Conservation (phyloP, 2,888 invertebrate species). For the Drosophila nr. perissopoda region DNA sequence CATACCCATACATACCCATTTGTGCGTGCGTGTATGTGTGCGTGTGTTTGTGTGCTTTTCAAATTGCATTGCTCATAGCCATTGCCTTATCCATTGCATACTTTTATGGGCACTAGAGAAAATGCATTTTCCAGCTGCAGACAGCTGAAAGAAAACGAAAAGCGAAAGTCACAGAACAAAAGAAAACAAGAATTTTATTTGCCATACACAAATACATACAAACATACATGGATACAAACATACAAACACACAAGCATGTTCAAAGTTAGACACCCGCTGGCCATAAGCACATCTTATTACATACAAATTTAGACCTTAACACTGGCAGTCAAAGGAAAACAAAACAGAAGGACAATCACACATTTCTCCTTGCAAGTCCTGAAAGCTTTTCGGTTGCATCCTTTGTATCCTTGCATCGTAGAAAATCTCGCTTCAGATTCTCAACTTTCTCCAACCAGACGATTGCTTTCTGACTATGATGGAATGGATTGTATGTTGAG, state of each 20-base stretch:
- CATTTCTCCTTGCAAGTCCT: slow-evolving; percentile 4
- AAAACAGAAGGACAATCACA: not conserved
- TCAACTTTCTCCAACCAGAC: slow-evolving; percentile 8
- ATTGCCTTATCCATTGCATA: slow-evolving; percentile 51
- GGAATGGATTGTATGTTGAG: not conserved
- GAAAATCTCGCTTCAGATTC: slow-evolving; percentile 11
- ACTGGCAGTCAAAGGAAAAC: not conserved
- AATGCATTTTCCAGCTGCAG: slow-evolving; percentile 47
- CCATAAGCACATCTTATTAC: slow-evolving; percentile 14
- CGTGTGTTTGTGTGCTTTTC: slow-evolving; percentile 31
- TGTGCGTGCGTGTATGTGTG: slow-evolving; percentile 2
- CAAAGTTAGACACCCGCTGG: not conserved
- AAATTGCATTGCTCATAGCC: slow-evolving; percentile 44
- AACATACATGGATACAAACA: not conserved
- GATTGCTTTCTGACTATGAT: slow-evolving; percentile 15
- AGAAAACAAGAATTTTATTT: slow-evolving; percentile 17
- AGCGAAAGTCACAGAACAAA: slow-evolving; percentile 49
- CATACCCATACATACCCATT: slow-evolving; percentile 8
- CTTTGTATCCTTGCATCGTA: not conserved
- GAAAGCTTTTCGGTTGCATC: not conserved
- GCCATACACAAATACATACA: not conserved
- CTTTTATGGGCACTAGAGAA: slow-evolving; percentile 49
- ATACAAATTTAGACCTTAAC: slow-evolving; percentile 16
- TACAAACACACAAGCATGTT: not conserved
- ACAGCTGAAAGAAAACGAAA: slow-evolving; percentile 26